Evolutionary conservation across 2,113 vertebrate genomes (phyloP).

Genomic region (Aix galericulata): DNA sequence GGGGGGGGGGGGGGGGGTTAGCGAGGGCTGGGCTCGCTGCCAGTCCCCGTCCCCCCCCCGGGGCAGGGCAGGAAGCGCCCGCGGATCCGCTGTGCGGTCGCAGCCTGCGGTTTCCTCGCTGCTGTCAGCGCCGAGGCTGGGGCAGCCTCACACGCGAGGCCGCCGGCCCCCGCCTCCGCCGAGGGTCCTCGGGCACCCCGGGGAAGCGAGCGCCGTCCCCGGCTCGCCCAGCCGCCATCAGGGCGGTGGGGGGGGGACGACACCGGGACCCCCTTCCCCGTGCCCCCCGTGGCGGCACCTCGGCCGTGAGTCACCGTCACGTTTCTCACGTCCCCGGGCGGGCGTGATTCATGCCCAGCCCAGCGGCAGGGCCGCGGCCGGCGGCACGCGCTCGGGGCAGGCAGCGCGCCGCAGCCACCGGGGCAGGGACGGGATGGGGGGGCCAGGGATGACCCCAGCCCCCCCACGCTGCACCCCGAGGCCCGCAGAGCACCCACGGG

Average conservation of each 20-base stretch:
- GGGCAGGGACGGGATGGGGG: not conserved
- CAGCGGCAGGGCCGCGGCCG: not conserved
- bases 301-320: constrained; percentile 63
- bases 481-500: fast-evolving
- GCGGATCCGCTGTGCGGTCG: constrained; percentile 47
- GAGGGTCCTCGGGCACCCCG: fast-evolving
- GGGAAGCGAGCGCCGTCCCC: not conserved
- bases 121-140: not conserved
- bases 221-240: too few relatives aligned
- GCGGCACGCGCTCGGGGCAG: not conserved
- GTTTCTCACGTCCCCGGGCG: constrained; percentile 65
- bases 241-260: too few relatives aligned
- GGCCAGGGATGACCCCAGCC: fast-evolving
- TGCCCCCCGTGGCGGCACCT: not conserved
- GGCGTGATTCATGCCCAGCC: constrained; percentile 56
- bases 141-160: constrained; percentile 55
- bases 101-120: constrained; percentile 68
- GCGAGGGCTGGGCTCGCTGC: not conserved
- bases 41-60: not conserved
- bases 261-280: not conserved
- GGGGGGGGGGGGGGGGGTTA: not conserved
- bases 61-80: constrained; percentile 63
- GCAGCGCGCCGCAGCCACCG: fast-evolving
- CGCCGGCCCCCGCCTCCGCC: fast-evolving
- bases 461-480: fast-evolving